Conservation (phyloP, 2,113 vertebrate genomes). For the Zosterops japonicus region DNA sequence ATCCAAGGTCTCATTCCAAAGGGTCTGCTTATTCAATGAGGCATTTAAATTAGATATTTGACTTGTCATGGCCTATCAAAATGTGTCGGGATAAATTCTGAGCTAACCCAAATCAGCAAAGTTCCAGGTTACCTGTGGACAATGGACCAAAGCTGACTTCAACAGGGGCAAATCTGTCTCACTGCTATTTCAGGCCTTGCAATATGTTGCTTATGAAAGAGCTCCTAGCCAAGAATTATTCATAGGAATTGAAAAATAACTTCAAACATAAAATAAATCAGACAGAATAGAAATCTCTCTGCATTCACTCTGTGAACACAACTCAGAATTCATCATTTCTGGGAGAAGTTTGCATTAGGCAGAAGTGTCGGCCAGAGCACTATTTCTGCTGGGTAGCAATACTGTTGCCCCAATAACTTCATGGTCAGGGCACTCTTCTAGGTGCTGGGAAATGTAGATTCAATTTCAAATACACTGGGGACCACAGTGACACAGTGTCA, state of each 20-base stretch:
- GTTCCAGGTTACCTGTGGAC: not conserved
- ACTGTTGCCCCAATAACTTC: not conserved
- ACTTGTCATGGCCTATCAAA: not conserved
- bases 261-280: not conserved
- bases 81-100: not conserved
- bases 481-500: not conserved
- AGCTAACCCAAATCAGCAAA: not conserved
- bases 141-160: not conserved
- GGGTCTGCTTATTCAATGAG: not conserved
- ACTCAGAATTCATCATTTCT: not conserved
- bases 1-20: not conserved
- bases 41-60: not conserved
- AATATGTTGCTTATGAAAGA: not conserved
- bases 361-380: not conserved
- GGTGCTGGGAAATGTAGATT: not conserved
- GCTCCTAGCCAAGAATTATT: not conserved
- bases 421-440: not conserved
- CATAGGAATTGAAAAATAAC: not conserved
- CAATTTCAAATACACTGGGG: not conserved
- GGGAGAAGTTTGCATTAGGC: not conserved
- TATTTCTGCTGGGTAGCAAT: not conserved
- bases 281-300: not conserved
- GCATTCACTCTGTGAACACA: not conserved
- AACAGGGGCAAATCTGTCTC: not conserved
- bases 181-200: not conserved